Base-by-base conservation (phyloP, 2,888 invertebrate genomes). In the Drosophila algonquin region DNA sequence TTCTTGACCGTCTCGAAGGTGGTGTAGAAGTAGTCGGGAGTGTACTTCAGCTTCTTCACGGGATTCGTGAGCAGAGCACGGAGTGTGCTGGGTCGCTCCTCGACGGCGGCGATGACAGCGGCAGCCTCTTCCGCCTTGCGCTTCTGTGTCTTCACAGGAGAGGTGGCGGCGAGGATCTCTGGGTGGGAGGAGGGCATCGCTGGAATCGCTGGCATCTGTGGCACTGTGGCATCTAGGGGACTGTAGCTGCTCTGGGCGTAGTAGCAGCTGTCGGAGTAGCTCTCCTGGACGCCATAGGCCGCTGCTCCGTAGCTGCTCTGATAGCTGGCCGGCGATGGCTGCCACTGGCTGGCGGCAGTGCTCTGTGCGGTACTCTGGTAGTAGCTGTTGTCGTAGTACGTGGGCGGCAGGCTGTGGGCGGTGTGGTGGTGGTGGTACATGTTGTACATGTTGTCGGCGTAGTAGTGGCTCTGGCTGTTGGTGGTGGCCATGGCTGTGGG, bases 31-130 rank as follows among this genome's bases (percentile, higher is more conserved):
- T 91, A 92, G 24, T 91, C 90, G 8, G 92, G 90, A 6, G 89
- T 86, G 61, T 92, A 91, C 69, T 91, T 91, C 2, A 91, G 75
- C 65, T 91, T 92, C 78, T 91, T 91, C 1, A 83, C 85, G 16
- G 92, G 92, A 79, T 92, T 91, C 4, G 93, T 93, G 62, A 95
- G 91, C 57, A 95, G 88, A 0, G 95, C 94, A 76, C 95, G 93
- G 21, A 95, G 89, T 48, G 94, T 94, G 73, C 91, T 91, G 16
- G 91, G 91, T 1, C 86, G 79, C 56, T 91, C 91, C 44, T 87
- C 85, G 1, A 80, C 75, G 54, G 76, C 72, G 35, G 80, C 75
- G 27, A 78, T 79, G 54, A 77, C 72, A 9, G 77, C 81, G 0
- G 73, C 84, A 0, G 75, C 68, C 5, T 24, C 68, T 1, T 87